Evolutionary conservation across 2,113 vertebrate genomes (phyloP).

Genomic region (Microcebus jonahi): DNA sequence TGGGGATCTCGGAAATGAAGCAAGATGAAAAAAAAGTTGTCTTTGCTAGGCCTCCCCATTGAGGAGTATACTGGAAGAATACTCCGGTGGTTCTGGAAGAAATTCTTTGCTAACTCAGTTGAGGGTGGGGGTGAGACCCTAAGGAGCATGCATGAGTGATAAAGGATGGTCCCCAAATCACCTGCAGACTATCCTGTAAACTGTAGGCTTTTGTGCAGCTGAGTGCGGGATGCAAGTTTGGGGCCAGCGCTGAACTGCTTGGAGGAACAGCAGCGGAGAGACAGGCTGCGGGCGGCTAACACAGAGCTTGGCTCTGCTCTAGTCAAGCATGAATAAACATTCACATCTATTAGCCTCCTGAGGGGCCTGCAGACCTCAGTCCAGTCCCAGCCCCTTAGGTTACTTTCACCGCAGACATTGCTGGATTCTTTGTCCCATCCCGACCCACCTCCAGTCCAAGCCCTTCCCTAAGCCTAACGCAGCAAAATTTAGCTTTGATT

Average conservation of each 20-base stretch:
- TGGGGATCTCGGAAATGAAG: not conserved
- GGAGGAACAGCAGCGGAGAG: not conserved
- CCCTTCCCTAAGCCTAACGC: not conserved
- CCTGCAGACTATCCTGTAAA: not conserved
- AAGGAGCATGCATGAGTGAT: not conserved
- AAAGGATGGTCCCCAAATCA: not conserved
- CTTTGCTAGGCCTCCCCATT: not conserved
- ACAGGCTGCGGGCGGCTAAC: not conserved
- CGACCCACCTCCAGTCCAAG: not conserved
- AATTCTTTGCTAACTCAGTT: not conserved
- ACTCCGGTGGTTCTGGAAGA: not conserved
- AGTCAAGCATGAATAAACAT: not conserved
- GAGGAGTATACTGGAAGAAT: fast-evolving
- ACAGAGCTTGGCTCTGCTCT: not conserved
- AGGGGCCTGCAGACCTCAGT: fast-evolving
- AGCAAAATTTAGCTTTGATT: not conserved
- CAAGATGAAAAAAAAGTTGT: not conserved
- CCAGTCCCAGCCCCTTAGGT: not conserved
- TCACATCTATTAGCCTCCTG: not conserved
- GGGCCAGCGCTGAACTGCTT: not conserved
- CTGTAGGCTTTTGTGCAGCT: not conserved
- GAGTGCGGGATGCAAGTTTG: not conserved
- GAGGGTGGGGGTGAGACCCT: not conserved
- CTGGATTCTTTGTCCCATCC: not conserved
- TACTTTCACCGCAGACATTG: not conserved